Conservation (phyloP, 1,140 invertebrate species). For the Drosophila suzukii region DNA sequence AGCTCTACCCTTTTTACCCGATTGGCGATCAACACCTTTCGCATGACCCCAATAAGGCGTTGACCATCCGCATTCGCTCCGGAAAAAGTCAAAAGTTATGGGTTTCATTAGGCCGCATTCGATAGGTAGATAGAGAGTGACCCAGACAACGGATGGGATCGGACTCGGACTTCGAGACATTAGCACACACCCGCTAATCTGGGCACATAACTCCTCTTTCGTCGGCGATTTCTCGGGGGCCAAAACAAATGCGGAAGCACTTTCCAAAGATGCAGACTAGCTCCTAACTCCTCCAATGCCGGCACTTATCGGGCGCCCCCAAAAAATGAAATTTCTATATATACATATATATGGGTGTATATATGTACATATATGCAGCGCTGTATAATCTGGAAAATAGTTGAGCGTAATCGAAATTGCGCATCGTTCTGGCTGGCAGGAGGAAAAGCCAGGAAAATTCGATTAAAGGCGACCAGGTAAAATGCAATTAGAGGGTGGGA, state of each 20-base stretch:
- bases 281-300: slow-evolving; percentile 11
- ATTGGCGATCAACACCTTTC: slow-evolving; percentile 38
- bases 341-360: slow-evolving; percentile 4
- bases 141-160: slow-evolving; percentile 11
- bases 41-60: slow-evolving; percentile 53
- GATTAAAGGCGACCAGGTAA: slow-evolving; percentile 62
- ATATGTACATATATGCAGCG: background rate
- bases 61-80: slow-evolving; percentile 24
- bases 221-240: background rate
- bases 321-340: slow-evolving; percentile 22
- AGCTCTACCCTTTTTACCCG: background rate
- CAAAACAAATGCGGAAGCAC: slow-evolving; percentile 74
- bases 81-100: slow-evolving; percentile 75
- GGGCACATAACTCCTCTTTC: slow-evolving; percentile 65
- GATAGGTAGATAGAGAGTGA: slow-evolving; percentile 54
- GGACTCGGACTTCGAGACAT: slow-evolving; percentile 26
- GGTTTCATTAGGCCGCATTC: slow-evolving; percentile 68
- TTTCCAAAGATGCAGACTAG: slow-evolving; percentile 58
- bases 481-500: slow-evolving; percentile 84
- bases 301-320: slow-evolving; percentile 56
- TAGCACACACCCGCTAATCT: slow-evolving; percentile 82
- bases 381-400: slow-evolving; percentile 28
- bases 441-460: slow-evolving; percentile 57
- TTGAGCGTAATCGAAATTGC: slow-evolving; percentile 81
- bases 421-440: slow-evolving; percentile 60